Conservation (phyloP, 2,888 invertebrate species). For the Crossocerus cetratus region DNA sequence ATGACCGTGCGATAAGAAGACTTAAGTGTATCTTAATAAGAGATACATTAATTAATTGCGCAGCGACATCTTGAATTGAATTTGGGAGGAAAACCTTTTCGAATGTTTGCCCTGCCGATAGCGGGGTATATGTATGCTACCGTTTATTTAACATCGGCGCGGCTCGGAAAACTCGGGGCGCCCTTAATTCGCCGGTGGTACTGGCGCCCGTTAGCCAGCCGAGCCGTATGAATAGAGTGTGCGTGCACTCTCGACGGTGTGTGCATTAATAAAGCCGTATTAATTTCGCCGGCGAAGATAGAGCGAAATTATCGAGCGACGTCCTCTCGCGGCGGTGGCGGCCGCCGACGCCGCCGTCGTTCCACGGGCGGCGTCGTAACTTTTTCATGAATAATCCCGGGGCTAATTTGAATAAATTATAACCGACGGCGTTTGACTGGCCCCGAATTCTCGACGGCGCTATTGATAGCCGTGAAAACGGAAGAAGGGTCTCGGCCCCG, state of each 20-base stretch:
- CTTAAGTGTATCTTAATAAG: too few species aligned
- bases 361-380: slow-evolving; percentile 59
- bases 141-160: too few species aligned
- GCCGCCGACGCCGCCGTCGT: too few species aligned
- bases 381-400: slow-evolving; percentile 75
- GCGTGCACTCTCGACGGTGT: slow-evolving; percentile 39
- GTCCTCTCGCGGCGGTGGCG: slow-evolving; percentile 29
- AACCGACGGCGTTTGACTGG: slow-evolving; percentile 76
- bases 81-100: too few species aligned
- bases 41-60: too few species aligned
- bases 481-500: slow-evolving; percentile 59
- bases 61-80: too few species aligned
- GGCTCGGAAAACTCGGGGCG: slow-evolving; percentile 5
- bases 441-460: slow-evolving; percentile 61
- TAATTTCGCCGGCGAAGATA: slow-evolving; percentile 57
- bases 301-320: slow-evolving; percentile 59
- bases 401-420: slow-evolving; percentile 77
- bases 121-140: too few species aligned
- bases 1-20: too few species aligned
- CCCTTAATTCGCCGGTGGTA: slow-evolving; percentile 7
- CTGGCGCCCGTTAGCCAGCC: slow-evolving; percentile 29
- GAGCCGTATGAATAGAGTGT: slow-evolving; percentile 41
- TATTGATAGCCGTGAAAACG: slow-evolving; percentile 73
- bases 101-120: too few species aligned
- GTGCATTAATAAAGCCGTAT: slow-evolving; percentile 57